Base-by-base conservation (phyloP, 2,888 invertebrate species). In the Electrophaes corylata region DNA sequence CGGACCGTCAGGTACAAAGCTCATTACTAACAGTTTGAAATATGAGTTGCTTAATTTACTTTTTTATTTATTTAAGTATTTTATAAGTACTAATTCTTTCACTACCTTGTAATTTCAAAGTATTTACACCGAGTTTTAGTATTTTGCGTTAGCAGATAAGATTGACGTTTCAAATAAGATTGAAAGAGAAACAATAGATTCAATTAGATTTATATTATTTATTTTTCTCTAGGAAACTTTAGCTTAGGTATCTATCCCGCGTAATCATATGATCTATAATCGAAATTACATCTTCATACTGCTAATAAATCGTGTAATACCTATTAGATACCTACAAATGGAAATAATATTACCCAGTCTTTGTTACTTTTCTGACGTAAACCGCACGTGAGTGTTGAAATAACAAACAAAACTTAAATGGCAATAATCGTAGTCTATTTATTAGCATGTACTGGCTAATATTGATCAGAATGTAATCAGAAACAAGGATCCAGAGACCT, bases 21-120 rank as follows among this genome's bases (percentile, higher is more conserved):
- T 90, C 90, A 91, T 91, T 90, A 90, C 89, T 88, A 90, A 88
- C 85, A 84, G 85, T 88, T 87, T 90, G 89, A 91, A 89, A 86
- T 90, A 91, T 91, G 88, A 86, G 86, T 87, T 76, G 82, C 82
- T 79, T 76, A 79, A 85, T 88, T 18, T 11, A 39, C 23, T 2
- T 23, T 41, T 23, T 20, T 2, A 16, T 8, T 37, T 37, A 4
- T 37, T 16, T 37, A 8, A n/a, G n/a, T n/a, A n/a, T n/a, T n/a
- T n/a, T n/a, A n/a, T n/a, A n/a, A n/a, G n/a, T n/a, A n/a, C n/a
- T n/a, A n/a, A n/a, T n/a, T n/a, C n/a, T n/a, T n/a, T n/a, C n/a
- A n/a, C n/a, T n/a, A n/a, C n/a, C n/a, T n/a, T n/a, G n/a, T n/a
- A n/a, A n/a, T n/a, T n/a, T n/a, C n/a, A n/a, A n/a, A n/a, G n/a